These are phyloP conservation scores for Alcis repandata DNA, from an alignment of 2,888 invertebrate species.

Conservation along the genomic window DNA sequence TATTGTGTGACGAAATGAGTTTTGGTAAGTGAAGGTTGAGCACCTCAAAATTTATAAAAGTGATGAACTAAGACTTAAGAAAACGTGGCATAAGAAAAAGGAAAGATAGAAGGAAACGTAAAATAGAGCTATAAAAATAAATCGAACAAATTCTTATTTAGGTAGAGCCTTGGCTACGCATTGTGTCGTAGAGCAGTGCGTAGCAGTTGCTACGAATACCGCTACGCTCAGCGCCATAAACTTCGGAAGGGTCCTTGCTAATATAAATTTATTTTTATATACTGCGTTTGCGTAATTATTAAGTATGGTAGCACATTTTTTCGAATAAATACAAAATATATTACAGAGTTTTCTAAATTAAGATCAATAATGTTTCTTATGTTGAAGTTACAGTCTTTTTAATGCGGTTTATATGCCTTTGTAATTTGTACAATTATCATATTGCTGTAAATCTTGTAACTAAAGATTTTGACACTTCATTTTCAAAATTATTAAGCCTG, in stretches of 20 bases:
- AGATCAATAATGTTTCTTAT: too few relatives aligned
- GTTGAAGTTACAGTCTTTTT: too few relatives aligned
- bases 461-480: too few relatives aligned
- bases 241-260: slow-evolving; percentile 25
- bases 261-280: slow-evolving; percentile 21
- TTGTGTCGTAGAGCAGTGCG: slow-evolving; percentile 27
- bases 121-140: slow-evolving; percentile 31
- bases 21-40: neutral
- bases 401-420: too few relatives aligned
- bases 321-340: neutral
- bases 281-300: slow-evolving; percentile 10
- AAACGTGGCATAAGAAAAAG: neutral
- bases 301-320: neutral
- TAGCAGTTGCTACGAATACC: slow-evolving; percentile 38
- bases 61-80: neutral
- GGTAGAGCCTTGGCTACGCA: slow-evolving; percentile 23
- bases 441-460: too few relatives aligned
- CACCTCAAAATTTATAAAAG: neutral
- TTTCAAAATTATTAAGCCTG: too few relatives aligned
- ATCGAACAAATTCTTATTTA: slow-evolving; percentile 22
- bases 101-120: neutral
- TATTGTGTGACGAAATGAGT: neutral
- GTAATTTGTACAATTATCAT: too few relatives aligned
- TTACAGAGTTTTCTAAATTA: too few relatives aligned
- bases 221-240: slow-evolving; percentile 34